phyloP scores from a whole-genome alignment of 1,140 invertebrate genomes.

The Ectropis grisescens region DNA sequence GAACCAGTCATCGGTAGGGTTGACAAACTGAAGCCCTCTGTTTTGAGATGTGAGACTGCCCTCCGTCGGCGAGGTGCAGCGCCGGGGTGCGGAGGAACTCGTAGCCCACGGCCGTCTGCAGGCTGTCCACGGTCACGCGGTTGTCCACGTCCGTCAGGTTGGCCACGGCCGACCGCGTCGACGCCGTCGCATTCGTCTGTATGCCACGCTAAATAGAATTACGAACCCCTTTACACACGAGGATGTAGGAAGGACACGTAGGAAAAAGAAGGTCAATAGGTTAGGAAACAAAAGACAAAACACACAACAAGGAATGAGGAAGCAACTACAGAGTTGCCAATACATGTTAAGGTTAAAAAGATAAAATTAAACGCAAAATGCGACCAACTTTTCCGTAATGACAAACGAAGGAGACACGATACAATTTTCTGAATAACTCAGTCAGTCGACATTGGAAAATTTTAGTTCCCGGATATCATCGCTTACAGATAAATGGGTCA shows the following conservation, averaged over 20 bases:
- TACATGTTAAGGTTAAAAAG: too few relatives aligned
- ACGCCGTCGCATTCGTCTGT: slow-evolving; percentile 86
- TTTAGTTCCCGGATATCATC: too few relatives aligned
- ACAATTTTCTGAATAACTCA: too few relatives aligned
- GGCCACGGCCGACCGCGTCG: slow-evolving; percentile 82
- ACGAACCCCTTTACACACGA: slow-evolving; percentile 43
- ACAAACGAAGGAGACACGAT: too few relatives aligned
- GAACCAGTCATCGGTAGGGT: slow-evolving; percentile 89
- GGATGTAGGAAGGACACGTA: slow-evolving; percentile 8
- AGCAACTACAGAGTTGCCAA: too few relatives aligned
- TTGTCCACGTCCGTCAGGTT: slow-evolving; percentile 83
- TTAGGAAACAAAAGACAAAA: too few relatives aligned
- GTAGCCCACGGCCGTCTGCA: slow-evolving; percentile 83
- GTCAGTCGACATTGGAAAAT: too few relatives aligned
- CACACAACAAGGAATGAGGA: too few relatives aligned
- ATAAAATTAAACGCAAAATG: too few relatives aligned
- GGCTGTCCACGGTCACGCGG: slow-evolving; percentile 75
- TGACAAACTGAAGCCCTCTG: slow-evolving; percentile 87
- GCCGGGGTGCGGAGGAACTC: slow-evolving; percentile 83
- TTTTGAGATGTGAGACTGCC: slow-evolving; percentile 74
- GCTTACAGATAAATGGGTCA: too few relatives aligned
- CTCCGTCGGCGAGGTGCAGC: slow-evolving; percentile 77
- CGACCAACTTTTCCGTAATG: too few relatives aligned
- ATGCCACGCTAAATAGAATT: slow-evolving; percentile 68
- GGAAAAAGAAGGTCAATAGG: slow-evolving; percentile 20